Conservation (phyloP, 2,888 invertebrate species). For the Drosophila nigritarsus region DNA sequence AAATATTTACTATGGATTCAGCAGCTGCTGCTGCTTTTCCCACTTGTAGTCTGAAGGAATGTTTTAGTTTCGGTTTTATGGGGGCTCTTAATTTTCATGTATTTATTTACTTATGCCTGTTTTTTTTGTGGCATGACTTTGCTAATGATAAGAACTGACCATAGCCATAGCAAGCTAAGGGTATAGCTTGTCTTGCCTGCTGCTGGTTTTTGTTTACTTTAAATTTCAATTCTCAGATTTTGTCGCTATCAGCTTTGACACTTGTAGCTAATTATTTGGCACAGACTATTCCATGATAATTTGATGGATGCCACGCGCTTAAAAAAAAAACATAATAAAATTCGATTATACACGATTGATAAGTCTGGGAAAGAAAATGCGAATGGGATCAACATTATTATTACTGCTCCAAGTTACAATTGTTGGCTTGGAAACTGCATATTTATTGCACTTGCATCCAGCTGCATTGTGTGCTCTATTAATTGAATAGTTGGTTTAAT, state of each 20-base stretch:
- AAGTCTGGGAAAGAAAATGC: not conserved
- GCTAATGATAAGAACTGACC: slow-evolving; percentile 38
- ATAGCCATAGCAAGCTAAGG: slow-evolving; percentile 14
- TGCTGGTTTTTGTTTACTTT: not conserved
- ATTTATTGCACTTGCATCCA: slow-evolving; percentile 13
- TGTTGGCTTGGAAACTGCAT: slow-evolving; percentile 30
- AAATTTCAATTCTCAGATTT: slow-evolving; percentile 1
- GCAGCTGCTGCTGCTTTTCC: not conserved
- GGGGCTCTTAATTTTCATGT: slow-evolving; percentile 6
- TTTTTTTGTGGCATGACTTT: slow-evolving; percentile 11
- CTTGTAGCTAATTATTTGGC: slow-evolving; percentile 53
- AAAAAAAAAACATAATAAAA: slow-evolving; percentile 6
- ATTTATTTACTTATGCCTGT: slow-evolving; percentile 1
- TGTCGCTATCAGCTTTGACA: slow-evolving; percentile 37
- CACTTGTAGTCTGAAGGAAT: not conserved
- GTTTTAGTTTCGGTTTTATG: slow-evolving; percentile 1
- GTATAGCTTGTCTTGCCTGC: not conserved
- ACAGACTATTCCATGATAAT: slow-evolving; percentile 26
- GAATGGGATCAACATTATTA: slow-evolving; percentile 15
- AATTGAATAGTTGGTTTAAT: not conserved
- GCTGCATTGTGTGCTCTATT: slow-evolving; percentile 1
- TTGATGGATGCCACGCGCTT: slow-evolving; percentile 57
- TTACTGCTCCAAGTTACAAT: not conserved
- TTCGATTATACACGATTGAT: slow-evolving; percentile 39
- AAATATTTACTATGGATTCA: slow-evolving; percentile 25